Evolutionary conservation across 2,797 vertebrate genomes (phyloP).

Genomic region (Garrulus glandarius): DNA sequence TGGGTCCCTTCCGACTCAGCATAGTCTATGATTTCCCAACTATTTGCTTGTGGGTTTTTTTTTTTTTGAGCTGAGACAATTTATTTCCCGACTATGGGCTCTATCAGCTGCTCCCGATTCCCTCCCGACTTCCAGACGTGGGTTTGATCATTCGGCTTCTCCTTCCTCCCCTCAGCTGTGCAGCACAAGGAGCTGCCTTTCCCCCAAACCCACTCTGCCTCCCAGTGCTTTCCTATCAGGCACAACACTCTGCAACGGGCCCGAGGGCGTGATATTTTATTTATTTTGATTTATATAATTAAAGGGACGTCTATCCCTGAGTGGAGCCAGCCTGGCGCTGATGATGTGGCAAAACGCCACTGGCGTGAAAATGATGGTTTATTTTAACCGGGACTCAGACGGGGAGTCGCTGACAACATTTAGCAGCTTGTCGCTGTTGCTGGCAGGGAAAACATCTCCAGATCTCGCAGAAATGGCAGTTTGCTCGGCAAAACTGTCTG

Average conservation of each 20-base stretch:
- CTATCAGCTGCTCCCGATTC: not conserved
- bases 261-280: not conserved
- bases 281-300: conserved; percentile 5
- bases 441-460: not conserved
- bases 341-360: not conserved
- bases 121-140: not conserved
- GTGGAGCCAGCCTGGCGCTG: not conserved
- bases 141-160: not conserved
- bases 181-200: not conserved
- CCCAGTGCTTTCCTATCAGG: not conserved
- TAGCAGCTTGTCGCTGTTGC: not conserved
- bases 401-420: not conserved
- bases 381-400: not conserved
- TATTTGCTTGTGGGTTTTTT: fast-evolving
- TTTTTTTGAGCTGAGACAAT: not conserved
- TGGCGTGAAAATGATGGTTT: not conserved
- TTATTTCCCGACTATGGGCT: not conserved
- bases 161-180: not conserved
- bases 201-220: not conserved
- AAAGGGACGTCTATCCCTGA: not conserved
- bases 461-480: not conserved
- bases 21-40: not conserved
- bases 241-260: not conserved
- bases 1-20: not conserved
- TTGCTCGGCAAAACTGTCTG: not conserved